These are phyloP conservation scores for Sorex fumeus DNA, from an alignment of 2,113 vertebrate genomes.

Conservation along the genomic window DNA sequence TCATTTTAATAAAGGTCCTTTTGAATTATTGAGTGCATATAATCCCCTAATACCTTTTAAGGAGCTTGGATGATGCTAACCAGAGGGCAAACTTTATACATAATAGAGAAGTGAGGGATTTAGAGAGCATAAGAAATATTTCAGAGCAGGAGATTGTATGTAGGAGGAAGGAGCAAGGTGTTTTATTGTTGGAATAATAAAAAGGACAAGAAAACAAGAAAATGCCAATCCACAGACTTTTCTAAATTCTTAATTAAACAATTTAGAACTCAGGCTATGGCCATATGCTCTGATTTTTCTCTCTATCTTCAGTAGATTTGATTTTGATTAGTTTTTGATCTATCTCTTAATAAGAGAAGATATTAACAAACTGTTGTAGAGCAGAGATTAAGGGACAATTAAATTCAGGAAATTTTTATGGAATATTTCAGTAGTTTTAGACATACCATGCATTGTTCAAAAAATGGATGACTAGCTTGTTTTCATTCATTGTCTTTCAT, in stretches of 20 bases:
- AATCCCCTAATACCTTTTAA: conserved; percentile 41
- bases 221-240: neutral
- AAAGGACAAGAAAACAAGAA: neutral
- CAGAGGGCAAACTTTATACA: neutral
- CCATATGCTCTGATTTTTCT: neutral
- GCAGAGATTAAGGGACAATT: neutral
- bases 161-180: neutral
- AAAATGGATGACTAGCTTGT: neutral
- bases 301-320: neutral
- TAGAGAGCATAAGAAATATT: conserved; percentile 1
- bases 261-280: neutral
- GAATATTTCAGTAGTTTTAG: neutral
- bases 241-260: neutral
- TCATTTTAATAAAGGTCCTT: conserved; percentile 69
- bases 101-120: neutral
- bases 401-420: neutral
- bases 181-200: neutral
- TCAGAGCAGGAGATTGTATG: neutral
- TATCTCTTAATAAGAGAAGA: too few relatives aligned
- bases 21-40: conserved; percentile 70
- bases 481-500: neutral
- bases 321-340: too few relatives aligned
- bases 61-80: conserved; percentile 2
- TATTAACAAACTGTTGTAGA: too few relatives aligned
- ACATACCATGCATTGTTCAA: neutral